Evolutionary conservation across 2,888 invertebrate genomes (phyloP), one percentile per base, ranked within the genome.

Genomic region (Lysandra coridon): DNA sequence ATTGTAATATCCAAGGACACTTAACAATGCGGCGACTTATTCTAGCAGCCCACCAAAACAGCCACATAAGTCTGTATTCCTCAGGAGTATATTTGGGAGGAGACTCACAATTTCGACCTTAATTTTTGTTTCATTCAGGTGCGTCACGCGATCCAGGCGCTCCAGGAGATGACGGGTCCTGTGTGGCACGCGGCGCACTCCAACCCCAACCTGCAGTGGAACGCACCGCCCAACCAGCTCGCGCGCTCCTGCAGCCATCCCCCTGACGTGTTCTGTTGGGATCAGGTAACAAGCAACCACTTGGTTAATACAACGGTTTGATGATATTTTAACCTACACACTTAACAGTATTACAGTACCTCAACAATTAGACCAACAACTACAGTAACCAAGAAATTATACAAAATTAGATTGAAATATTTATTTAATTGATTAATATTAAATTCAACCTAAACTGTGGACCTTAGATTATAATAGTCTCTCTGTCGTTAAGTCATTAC

Each of bases 231-330:
- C 3, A 95, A 95, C 81, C 91, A 96, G 81, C 94, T 98, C 78
- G 97, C 97, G 1, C 95, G 98, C 80, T 97, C 97, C 87, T 97
- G 97, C 80, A 98, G 98, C 2, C 98, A 98, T 91, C 98, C 98
- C 0, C 97, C 98, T 0, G 98, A 98, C 85, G 97, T 97, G 82
- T 97, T 98, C 89, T 96, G 96, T 84, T 97, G 97, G 95, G 97
- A 97, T 85, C 95, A 95, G 87, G 94, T 94, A 84, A 10, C 30
- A 4, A 2, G 1, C 30, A 44, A 44, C 7, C 44, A 4, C 5
- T 5, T 5, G 40, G 5, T 40, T 5, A 40, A 40, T 0, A 5
- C 40, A 37, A 37, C 37, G 37, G 37, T 40, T 40, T 4, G 40
- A 40, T 40, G 40, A 40, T 40, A 33, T 33, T 33, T 40, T 40